phyloP scores from a whole-genome alignment of 2,888 invertebrate genomes.

The Gymnocheta viridis region DNA sequence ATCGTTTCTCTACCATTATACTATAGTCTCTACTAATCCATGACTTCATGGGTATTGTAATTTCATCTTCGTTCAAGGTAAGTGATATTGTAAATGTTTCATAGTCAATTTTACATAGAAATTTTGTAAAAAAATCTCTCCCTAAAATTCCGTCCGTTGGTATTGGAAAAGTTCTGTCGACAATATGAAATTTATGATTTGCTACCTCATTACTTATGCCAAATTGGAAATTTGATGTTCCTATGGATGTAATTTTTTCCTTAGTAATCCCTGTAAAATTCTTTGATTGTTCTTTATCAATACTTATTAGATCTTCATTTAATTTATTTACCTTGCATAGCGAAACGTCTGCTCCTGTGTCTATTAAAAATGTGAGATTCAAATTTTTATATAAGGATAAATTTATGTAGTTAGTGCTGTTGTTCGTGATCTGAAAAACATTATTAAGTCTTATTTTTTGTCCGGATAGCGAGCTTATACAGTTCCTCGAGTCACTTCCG shows the following conservation, averaged over 20 bases:
- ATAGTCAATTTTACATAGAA: too few relatives aligned
- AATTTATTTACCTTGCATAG: background rate
- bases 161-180: too few relatives aligned
- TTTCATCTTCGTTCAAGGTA: too few relatives aligned
- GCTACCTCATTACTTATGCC: too few relatives aligned
- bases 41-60: background rate
- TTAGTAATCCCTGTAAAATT: too few relatives aligned
- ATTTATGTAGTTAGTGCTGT: background rate
- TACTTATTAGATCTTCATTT: background rate
- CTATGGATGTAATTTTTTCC: too few relatives aligned
- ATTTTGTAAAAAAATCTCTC: too few relatives aligned
- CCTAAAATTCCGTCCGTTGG: too few relatives aligned
- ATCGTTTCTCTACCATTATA: background rate
- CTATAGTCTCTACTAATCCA: background rate
- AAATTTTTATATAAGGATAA: background rate
- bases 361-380: background rate
- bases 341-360: too few relatives aligned
- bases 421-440: background rate
- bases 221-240: too few relatives aligned
- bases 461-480: constrained; percentile 14
- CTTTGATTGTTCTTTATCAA: background rate
- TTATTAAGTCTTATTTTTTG: background rate
- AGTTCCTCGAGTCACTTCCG: background rate
- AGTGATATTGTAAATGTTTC: background rate
- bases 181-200: too few relatives aligned